These are phyloP conservation scores for Apamea epomidion DNA, from an alignment of 2,888 invertebrate genomes.

Conservation along the genomic window DNA sequence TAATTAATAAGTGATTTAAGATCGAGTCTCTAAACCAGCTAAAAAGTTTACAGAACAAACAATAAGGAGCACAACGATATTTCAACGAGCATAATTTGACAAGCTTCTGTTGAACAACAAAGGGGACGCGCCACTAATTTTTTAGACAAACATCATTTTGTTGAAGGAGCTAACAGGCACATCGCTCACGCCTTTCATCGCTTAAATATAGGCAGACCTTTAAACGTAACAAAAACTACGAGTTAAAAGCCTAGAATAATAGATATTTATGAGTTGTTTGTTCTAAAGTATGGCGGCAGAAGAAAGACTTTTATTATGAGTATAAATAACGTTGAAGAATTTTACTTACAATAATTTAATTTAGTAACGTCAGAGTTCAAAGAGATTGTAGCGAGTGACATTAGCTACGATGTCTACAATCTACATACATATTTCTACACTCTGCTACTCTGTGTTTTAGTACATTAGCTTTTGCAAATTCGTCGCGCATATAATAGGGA, in stretches of 20 bases:
- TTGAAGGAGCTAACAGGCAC: conserved; percentile 46
- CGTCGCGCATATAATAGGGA: not conserved
- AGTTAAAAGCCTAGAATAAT: conserved; percentile 35
- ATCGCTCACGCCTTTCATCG: conserved; percentile 34
- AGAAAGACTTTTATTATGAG: conserved; percentile 1
- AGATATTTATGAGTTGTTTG: conserved; percentile 35
- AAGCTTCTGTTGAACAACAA: conserved; percentile 40
- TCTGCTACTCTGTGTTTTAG: not conserved
- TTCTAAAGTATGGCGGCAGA: conserved; percentile 17
- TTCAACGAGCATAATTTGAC: conserved; percentile 50
- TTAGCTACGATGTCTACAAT: not conserved
- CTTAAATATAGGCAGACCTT: conserved; percentile 19
- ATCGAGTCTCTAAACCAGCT: not conserved
- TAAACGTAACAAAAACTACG: conserved; percentile 25
- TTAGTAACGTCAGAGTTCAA: conserved; percentile 10
- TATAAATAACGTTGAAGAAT: not conserved
- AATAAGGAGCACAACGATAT: conserved; percentile 30
- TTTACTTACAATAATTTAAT: conserved; percentile 1
- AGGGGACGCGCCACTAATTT: conserved; percentile 33
- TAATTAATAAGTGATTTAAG: conserved; percentile 11
- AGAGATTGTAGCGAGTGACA: not conserved
- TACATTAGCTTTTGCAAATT: not conserved
- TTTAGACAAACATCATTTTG: conserved; percentile 46
- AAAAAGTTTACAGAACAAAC: conserved; percentile 32
- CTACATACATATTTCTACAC: not conserved